Evolutionary conservation across 2,888 invertebrate genomes (phyloP).

Genomic region (Parthenolecanium corni): DNA sequence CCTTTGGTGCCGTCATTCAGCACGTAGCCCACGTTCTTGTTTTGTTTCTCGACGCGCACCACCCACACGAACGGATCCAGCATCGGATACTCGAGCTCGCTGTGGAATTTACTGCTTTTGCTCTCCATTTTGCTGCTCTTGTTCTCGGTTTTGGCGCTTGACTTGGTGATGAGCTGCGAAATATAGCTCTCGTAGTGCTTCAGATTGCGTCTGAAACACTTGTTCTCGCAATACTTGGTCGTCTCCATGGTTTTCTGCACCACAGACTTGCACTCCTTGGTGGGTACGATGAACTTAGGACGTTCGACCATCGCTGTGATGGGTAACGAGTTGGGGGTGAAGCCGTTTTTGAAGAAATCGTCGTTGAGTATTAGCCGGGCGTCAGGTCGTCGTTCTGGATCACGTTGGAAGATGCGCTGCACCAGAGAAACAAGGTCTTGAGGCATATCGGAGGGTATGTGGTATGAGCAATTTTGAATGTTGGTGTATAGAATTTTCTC

Average conservation of each 20-base stretch:
- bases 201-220: conserved; percentile 5
- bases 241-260: background rate
- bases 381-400: conserved; percentile 10
- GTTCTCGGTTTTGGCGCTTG: background rate
- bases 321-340: conserved; percentile 21
- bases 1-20: conserved; percentile 23
- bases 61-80: conserved; percentile 22
- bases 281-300: conserved; percentile 17
- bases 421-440: background rate
- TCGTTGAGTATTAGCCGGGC: conserved; percentile 1
- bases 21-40: conserved; percentile 9
- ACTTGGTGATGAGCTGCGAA: conserved; percentile 5
- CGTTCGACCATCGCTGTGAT: conserved; percentile 15
- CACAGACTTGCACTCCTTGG: background rate
- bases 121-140: background rate
- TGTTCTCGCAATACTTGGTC: conserved; percentile 18
- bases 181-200: conserved; percentile 18
- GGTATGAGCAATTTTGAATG: conserved; percentile 8
- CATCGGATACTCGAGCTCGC: conserved; percentile 16
- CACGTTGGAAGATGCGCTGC: conserved; percentile 5
- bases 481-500: conserved; percentile 14
- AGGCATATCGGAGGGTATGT: conserved; percentile 16
- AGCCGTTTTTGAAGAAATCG: conserved; percentile 18
- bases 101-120: background rate
- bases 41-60: background rate